phyloP scores from a whole-genome alignment of 2,113 vertebrate genomes.

The Silurus glanis region DNA sequence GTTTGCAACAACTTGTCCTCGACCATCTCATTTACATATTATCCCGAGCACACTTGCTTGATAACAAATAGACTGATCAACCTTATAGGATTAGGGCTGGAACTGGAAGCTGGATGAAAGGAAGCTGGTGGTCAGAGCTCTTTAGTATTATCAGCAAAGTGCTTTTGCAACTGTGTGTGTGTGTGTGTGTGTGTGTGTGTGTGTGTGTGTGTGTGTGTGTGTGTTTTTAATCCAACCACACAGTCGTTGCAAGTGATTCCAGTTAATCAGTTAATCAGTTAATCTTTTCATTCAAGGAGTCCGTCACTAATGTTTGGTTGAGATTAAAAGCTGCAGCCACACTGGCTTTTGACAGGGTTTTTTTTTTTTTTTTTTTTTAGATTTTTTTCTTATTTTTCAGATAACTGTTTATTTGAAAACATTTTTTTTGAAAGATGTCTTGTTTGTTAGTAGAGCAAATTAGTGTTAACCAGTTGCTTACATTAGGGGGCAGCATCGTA shows the following conservation, averaged over 20 bases:
- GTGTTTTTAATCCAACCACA: not conserved
- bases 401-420: too few relatives aligned
- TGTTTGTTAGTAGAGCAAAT: too few relatives aligned
- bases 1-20: not conserved
- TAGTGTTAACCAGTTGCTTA: not conserved
- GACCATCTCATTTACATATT: not conserved
- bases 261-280: not conserved
- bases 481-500: constrained; percentile 27
- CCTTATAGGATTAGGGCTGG: not conserved
- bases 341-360: not conserved
- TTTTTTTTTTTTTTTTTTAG: not conserved
- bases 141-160: not conserved
- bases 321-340: not conserved
- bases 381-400: not conserved
- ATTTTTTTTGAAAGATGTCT: too few relatives aligned
- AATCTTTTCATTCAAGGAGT: not conserved
- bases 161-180: not conserved
- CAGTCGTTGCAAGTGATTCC: not conserved
- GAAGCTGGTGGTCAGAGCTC: not conserved
- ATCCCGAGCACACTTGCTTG: not conserved
- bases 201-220: too few relatives aligned
- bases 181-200: too few relatives aligned
- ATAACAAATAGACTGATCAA: not conserved
- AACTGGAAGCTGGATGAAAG: constrained; percentile 11
- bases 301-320: not conserved